Conservation (phyloP, 2,113 vertebrate genomes). For the Etheostoma spectabile region DNA sequence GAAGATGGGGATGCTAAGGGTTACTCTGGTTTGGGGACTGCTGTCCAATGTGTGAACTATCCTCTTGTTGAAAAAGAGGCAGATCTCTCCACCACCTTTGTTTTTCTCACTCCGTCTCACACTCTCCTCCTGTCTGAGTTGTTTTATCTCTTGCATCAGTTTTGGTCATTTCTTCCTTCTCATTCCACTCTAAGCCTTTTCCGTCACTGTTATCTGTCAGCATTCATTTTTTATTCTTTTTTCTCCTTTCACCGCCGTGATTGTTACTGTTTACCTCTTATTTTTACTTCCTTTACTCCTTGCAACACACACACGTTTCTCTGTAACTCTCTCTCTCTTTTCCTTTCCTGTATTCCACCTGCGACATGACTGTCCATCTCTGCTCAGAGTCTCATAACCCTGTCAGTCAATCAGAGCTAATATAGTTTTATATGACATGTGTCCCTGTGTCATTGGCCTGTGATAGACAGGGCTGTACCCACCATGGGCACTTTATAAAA, state of each 20-base stretch:
- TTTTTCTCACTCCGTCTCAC: constrained; percentile 22
- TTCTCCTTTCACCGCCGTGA: constrained; percentile 7
- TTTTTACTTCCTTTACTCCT: not conserved
- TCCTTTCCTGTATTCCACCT: constrained; percentile 30
- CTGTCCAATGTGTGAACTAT: constrained; percentile 17
- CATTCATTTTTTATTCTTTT: constrained; percentile 37
- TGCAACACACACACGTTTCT: constrained; percentile 14
- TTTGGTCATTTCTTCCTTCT: constrained; percentile 22
- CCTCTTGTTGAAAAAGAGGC: constrained; percentile 10
- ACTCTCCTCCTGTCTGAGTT: constrained; percentile 14
- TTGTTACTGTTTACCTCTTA: constrained; percentile 21
- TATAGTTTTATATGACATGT: constrained; percentile 72
- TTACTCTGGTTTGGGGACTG: constrained; percentile 19
- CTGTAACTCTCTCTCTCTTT: not conserved
- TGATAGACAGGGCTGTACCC: constrained; percentile 58
- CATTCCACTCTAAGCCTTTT: constrained; percentile 32
- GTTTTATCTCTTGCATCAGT: constrained; percentile 29
- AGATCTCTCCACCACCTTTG: constrained; percentile 12
- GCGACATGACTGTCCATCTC: constrained; percentile 49
- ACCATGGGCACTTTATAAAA: constrained; percentile 70
- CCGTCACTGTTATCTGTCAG: constrained; percentile 18
- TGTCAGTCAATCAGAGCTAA: constrained; percentile 69
- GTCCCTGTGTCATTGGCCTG: constrained; percentile 70
- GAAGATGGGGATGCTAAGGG: not conserved
- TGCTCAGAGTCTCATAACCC: constrained; percentile 51